Evolutionary conservation across 2,797 vertebrate genomes (phyloP).

Genomic region (Dendrocincla fuliginosa): DNA sequence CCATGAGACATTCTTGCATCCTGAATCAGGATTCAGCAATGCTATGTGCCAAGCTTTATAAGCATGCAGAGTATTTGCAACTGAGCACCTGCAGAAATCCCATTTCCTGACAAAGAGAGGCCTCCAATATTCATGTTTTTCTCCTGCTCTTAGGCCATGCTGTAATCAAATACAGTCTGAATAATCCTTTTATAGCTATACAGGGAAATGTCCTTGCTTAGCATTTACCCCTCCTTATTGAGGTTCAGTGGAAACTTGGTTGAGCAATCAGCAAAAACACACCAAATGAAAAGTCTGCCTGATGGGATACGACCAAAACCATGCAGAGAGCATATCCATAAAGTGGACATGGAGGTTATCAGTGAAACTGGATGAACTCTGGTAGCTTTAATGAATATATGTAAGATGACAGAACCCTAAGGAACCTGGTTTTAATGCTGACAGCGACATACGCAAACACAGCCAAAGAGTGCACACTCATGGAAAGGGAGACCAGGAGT

Average conservation of each 20-base stretch:
- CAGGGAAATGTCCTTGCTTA: neutral
- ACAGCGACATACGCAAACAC: neutral
- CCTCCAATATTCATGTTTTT: conserved; percentile 16
- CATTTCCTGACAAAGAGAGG: conserved; percentile 52
- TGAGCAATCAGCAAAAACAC: neutral
- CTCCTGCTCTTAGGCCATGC: neutral
- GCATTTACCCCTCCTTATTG: neutral
- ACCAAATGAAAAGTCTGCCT: neutral
- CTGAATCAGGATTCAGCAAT: conserved; percentile 54
- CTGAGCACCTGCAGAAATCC: conserved; percentile 53
- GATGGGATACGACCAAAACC: neutral
- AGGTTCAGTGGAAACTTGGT: neutral
- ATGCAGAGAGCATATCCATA: neutral
- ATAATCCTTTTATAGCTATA: neutral
- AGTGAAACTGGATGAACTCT: neutral
- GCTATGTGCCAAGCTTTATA: conserved; percentile 27
- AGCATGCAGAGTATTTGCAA: conserved; percentile 46
- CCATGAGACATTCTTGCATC: conserved; percentile 57
- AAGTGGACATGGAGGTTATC: neutral
- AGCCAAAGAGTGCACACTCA: neutral
- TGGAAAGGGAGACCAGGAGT: neutral
- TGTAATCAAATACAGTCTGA: conserved; percentile 6
- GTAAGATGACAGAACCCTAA: neutral
- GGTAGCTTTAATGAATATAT: neutral
- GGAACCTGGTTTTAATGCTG: neutral